Base-by-base conservation (phyloP, 2,113 vertebrate genomes). In the Hippopotamus amphibius region DNA sequence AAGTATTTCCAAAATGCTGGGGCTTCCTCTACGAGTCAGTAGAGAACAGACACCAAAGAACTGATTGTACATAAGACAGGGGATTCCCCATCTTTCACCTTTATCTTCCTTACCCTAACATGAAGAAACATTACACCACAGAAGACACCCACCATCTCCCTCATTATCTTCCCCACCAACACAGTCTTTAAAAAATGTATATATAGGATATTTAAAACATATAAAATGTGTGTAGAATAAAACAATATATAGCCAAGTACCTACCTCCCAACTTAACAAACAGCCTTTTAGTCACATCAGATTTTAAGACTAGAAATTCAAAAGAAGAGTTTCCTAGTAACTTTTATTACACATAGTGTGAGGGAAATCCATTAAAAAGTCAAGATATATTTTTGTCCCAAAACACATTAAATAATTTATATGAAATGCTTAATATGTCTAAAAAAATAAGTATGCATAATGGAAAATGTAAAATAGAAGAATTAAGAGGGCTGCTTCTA, bases 401-500 rank as follows among this genome's bases (percentile, higher is more conserved):
- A 86, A 96, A 92, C 13, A 74, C 22, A 90, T 82, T 92, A 91
- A 92, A 53, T 50, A 85, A 84, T 76, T 65, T 91, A 61, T 50
- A 82, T 90, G 7, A 94, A 84, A 61, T 87, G 26, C 5, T 88
- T 88, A 57, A 50, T 41, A 17, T n/a, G 2, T 71, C 3, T 83
- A 50, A 69, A 85, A 85, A 93, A 92, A 66, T 9, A 24, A 66
- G 61, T 65, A 76, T 12, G 24, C 90, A 53, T 91, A 72, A 93
- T 92, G 61, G 57, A 59, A 98, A 97, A 96, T 66, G 4, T 50
- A 89, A 95, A 94, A 43, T 19, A 37, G 84, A 3, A 81, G 84
- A 97, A 98, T 84, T 90, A 95, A 98, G 82, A 97, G 84, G 91
- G 96, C 72, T 30, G 89, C 89, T 97, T 93, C 83, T 96, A 90